Base-by-base conservation (phyloP, 2,888 invertebrate genomes). In the Eupithecia insigniata region DNA sequence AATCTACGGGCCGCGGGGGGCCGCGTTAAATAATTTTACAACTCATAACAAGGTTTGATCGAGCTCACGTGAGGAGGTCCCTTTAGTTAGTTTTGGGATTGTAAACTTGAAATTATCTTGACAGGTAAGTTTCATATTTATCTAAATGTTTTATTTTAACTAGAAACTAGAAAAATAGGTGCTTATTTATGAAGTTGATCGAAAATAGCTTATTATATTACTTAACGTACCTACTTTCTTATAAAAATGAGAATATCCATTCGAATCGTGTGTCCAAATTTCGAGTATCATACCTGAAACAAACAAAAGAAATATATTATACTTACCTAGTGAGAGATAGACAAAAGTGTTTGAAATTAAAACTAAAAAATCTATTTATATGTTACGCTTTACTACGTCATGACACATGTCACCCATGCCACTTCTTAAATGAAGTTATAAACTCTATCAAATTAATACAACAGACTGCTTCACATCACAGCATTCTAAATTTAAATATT, bases 11-110 rank as follows among this genome's bases (percentile, higher is more conserved):
- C 74, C 36, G 26, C 36, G 62, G 62, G 62, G 62, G 34, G 62
- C 79, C 75, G 81, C 83, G 85, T 89, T 86, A 87, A 89, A 90
- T 87, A 84, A 87, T 84, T 84, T 86, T 85, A 86, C 83, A 78
- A 80, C 82, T 80, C 79, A 78, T 81, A 78, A 80, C 76, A 75
- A 74, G 61, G 72, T 73, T 76, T 73, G 66, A 79, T 74, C 62
- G 62, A 64, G 26, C 62, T 64, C 46, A 64, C 62, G 62, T 36
- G 61, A 18, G 46, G 46, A 46, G 58, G 58, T 60, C 26, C 16
- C 26, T 58, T 60, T 60, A 62, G 61, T 62, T 62, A n/a, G 51
- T 30, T 61, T 30, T 61, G 61, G 61, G 61, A 28, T 32, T 61
- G 61, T 30, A 51, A 51, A 22, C 51, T 51, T 22, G 22, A 22